A percentile compares a stretch with the other conserved stretches of the same genome.
Conservation (phyloP, 2,113 vertebrate species). For the Gorsachius goisagi region DNA sequence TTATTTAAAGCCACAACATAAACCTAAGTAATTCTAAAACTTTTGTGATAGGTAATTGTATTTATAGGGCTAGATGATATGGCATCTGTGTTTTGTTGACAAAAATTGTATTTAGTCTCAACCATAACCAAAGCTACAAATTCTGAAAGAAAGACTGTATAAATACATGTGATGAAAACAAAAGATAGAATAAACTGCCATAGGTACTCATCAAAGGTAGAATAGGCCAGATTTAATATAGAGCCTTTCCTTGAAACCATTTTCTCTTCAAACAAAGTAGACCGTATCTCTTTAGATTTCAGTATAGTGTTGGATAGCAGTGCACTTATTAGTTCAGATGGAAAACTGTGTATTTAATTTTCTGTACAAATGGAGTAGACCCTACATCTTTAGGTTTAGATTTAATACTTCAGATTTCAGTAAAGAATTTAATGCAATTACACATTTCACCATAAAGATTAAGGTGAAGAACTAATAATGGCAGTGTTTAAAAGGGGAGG, state of each 20-base stretch:
- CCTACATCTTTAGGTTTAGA: background rate
- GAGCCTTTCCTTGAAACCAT: background rate
- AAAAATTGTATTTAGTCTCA: background rate
- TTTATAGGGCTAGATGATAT: background rate
- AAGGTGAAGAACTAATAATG: background rate
- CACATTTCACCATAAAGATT: background rate
- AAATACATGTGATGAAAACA: background rate
- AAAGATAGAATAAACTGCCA: background rate
- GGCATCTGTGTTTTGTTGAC: background rate
- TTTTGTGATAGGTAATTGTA: background rate
- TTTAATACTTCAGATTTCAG: background rate
- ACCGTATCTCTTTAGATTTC: background rate
- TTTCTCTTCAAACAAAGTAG: background rate
- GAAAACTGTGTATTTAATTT: background rate
- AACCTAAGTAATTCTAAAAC: background rate
- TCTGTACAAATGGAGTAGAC: background rate
- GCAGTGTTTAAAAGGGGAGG: background rate
- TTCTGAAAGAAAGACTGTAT: background rate
- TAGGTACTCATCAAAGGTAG: background rate
- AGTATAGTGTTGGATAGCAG: background rate
- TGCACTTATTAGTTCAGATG: background rate
- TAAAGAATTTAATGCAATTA: background rate
- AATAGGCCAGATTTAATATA: background rate
- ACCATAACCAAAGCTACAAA: background rate
- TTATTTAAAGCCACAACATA: background rate